Conservation (phyloP, 2,113 vertebrate genomes). For the Struthio camelus region DNA sequence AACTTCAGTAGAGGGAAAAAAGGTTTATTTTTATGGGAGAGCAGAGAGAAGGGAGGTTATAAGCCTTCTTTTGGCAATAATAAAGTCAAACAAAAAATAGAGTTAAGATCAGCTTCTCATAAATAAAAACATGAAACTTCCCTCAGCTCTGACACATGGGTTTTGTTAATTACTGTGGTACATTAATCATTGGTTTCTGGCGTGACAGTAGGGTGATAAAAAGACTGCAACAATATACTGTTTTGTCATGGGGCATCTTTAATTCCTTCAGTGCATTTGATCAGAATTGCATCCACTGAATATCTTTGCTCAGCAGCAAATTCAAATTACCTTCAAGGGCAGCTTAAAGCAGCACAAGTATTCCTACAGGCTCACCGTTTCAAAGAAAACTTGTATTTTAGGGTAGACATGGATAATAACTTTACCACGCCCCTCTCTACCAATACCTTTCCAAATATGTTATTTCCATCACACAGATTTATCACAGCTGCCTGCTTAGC, state of each 20-base stretch:
- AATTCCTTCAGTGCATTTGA: neutral
- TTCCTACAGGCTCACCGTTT: neutral
- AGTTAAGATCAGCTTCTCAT: neutral
- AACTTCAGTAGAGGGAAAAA: neutral
- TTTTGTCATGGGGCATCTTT: neutral
- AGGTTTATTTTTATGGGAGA: neutral
- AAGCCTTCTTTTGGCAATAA: neutral
- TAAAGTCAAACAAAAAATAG: neutral
- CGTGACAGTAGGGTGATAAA: neutral
- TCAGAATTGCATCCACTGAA: neutral
- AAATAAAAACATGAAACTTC: neutral
- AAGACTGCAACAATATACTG: neutral
- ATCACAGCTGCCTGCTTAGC: neutral
- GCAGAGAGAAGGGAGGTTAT: neutral
- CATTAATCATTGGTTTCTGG: neutral
- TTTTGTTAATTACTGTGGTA: constrained; percentile 35
- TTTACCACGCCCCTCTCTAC: neutral
- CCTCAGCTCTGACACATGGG: neutral
- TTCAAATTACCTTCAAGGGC: neutral
- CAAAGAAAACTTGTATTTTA: neutral
- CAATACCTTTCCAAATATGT: accelerated
- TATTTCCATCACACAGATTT: neutral
- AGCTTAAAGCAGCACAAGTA: neutral
- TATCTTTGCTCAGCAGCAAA: neutral
- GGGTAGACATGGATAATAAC: neutral